These are phyloP conservation scores for Lithophane leautieri DNA, from an alignment of 2,888 invertebrate species.

Conservation along the genomic window DNA sequence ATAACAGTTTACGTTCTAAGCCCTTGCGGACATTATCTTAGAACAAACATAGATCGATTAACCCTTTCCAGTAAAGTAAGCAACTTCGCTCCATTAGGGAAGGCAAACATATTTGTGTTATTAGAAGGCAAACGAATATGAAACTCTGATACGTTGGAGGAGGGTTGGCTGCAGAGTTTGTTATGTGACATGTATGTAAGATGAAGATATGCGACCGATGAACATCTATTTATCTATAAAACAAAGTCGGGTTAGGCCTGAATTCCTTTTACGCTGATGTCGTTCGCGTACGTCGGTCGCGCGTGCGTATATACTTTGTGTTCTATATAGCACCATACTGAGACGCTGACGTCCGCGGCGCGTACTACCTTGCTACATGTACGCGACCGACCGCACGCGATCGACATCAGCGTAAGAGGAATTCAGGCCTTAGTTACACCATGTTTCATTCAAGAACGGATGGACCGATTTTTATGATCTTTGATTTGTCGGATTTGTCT, in stretches of 20 bases:
- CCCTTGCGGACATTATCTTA: conserved; percentile 57
- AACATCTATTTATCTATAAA: background rate
- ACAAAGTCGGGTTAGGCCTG: background rate
- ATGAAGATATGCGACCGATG: background rate
- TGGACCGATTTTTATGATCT: background rate
- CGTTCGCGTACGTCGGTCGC: too few relatives aligned
- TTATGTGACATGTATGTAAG: background rate
- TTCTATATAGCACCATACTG: too few relatives aligned
- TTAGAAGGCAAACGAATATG: conserved; percentile 59
- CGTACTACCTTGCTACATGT: too few relatives aligned
- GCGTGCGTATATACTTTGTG: too few relatives aligned
- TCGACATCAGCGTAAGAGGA: too few relatives aligned
- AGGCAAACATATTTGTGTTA: conserved; percentile 72
- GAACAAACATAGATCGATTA: conserved; percentile 79
- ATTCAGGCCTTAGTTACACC: background rate
- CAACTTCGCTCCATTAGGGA: conserved; percentile 74
- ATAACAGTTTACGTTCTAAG: conserved; percentile 41
- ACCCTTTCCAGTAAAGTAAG: conserved; percentile 69
- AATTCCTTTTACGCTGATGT: too few relatives aligned
- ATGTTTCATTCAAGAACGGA: background rate
- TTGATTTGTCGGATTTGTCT: background rate
- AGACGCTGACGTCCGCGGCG: too few relatives aligned
- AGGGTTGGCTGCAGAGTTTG: conserved; percentile 35
- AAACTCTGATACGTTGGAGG: conserved; percentile 57
- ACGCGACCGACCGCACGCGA: too few relatives aligned